Percentiles rank a stretch among this genome's conserved stretches.
Evolutionary conservation across 2,797 vertebrate genomes (phyloP).

Genomic region (Avahi laniger): DNA sequence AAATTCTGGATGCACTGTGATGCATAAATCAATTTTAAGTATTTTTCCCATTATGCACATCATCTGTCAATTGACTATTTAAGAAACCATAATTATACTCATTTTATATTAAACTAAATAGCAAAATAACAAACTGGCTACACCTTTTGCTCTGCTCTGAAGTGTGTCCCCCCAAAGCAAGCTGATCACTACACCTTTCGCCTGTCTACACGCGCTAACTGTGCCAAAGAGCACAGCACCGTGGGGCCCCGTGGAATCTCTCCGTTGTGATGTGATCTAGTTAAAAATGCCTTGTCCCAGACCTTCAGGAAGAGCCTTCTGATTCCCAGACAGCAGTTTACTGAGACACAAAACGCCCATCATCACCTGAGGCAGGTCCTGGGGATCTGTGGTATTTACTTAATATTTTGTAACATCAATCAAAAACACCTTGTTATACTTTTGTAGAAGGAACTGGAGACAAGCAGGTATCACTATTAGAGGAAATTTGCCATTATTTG

Average conservation of each 20-base stretch:
- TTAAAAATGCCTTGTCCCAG: rapidly evolving
- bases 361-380: rapidly evolving
- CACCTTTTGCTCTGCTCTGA: not conserved
- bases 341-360: not conserved
- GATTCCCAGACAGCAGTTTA: not conserved
- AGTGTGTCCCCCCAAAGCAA: too few relatives aligned
- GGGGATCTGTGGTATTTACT: rapidly evolving
- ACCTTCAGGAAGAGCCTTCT: not conserved
- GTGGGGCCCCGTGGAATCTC: rapidly evolving
- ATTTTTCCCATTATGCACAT: not conserved
- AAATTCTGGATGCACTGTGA: not conserved
- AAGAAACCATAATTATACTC: not conserved
- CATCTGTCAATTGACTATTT: not conserved
- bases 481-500: not conserved
- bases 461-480: not conserved
- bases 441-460: not conserved
- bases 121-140: not conserved
- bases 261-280: rapidly evolving
- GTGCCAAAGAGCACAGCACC: rapidly evolving
- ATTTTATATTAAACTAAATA: not conserved
- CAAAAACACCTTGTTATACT: not conserved
- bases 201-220: rapidly evolving
- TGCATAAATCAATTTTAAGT: not conserved
- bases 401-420: not conserved
- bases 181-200: rapidly evolving